These are phyloP conservation scores for Hydropotes inermis DNA, from an alignment of 2,113 vertebrate species.

Conservation along the genomic window DNA sequence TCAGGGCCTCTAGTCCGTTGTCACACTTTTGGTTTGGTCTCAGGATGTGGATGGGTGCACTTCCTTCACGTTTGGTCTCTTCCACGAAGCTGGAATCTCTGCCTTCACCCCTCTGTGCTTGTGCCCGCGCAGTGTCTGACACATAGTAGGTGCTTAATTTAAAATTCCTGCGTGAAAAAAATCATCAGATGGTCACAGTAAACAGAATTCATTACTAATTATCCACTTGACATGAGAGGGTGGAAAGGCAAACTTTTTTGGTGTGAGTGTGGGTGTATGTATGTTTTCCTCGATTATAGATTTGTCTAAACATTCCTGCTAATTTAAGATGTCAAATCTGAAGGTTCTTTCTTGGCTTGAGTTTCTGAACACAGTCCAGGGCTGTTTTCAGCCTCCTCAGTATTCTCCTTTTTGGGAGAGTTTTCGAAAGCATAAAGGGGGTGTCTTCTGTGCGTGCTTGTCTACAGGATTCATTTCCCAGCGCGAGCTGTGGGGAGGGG, in stretches of 20 bases:
- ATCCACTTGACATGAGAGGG: not conserved
- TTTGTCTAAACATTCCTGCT: conserved; percentile 71
- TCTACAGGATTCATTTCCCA: not conserved
- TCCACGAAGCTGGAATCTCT: not conserved
- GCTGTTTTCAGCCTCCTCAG: conserved; percentile 34
- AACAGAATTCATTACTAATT: conserved; percentile 13
- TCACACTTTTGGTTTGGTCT: not conserved
- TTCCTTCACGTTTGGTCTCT: not conserved
- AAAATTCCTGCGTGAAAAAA: not conserved
- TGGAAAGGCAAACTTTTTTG: conserved; percentile 24
- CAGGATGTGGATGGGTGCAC: not conserved
- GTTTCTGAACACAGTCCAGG: conserved; percentile 60
- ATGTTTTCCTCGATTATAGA: conserved; percentile 62
- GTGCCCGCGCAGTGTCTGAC: not conserved
- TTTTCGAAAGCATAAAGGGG: not conserved
- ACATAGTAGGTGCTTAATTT: not conserved
- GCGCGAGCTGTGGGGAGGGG: not conserved
- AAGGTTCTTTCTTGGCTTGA: conserved; percentile 67
- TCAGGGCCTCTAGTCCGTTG: not conserved
- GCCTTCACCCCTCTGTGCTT: not conserved
- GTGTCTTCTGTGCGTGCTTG: not conserved
- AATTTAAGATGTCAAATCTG: conserved; percentile 65
- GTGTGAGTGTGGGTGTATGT: conserved; percentile 62
- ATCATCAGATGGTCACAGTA: not conserved
- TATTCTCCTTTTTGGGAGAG: not conserved